These are phyloP conservation scores for Orius insidiosus DNA, from an alignment of 1,140 invertebrate genomes.

Conservation along the genomic window DNA sequence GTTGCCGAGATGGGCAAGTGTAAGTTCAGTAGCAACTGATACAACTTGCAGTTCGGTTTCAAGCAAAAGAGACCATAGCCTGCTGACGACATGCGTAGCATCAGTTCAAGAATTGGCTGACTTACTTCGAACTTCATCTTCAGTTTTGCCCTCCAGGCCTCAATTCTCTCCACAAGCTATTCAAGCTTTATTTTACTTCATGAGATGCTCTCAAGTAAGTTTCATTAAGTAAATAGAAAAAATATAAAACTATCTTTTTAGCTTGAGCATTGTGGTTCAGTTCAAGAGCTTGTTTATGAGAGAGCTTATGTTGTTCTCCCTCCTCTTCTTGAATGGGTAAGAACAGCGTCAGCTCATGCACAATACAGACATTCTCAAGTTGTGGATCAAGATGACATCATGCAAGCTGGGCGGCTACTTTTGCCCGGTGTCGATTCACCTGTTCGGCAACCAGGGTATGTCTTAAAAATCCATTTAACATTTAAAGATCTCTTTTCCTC, in stretches of 20 bases:
- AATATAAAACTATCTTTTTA: conserved; percentile 21
- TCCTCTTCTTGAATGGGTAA: conserved; percentile 71
- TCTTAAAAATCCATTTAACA: too few species aligned
- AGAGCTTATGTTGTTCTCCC: conserved; percentile 71
- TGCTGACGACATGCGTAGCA: conserved; percentile 78
- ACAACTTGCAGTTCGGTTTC: conserved; percentile 23
- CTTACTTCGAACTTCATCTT: conserved; percentile 39
- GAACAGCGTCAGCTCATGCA: conserved; percentile 63
- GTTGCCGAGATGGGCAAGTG: conserved; percentile 68
- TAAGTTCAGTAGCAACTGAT: conserved; percentile 50
- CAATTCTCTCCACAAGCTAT: conserved; percentile 48
- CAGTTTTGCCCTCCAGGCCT: conserved; percentile 25
- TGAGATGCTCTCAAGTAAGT: conserved; percentile 67
- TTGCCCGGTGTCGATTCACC: conserved; percentile 79
- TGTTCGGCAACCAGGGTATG: conserved; percentile 41
- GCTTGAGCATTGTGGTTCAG: conserved; percentile 41
- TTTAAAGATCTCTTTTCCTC: conserved; percentile 11
- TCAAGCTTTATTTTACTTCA: conserved; percentile 71
- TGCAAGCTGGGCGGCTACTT: conserved; percentile 68
- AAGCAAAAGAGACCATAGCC: conserved; percentile 42
- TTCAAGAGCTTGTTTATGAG: conserved; percentile 68
- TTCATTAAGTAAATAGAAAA: conserved; percentile 5
- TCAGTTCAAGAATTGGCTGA: conserved; percentile 59
- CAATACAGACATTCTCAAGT: conserved; percentile 59
- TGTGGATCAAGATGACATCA: conserved; percentile 71